Evolutionary conservation across 2,888 invertebrate genomes (phyloP), one percentile per base, ranked within the genome.

Genomic region (Platycnemis pennipes): DNA sequence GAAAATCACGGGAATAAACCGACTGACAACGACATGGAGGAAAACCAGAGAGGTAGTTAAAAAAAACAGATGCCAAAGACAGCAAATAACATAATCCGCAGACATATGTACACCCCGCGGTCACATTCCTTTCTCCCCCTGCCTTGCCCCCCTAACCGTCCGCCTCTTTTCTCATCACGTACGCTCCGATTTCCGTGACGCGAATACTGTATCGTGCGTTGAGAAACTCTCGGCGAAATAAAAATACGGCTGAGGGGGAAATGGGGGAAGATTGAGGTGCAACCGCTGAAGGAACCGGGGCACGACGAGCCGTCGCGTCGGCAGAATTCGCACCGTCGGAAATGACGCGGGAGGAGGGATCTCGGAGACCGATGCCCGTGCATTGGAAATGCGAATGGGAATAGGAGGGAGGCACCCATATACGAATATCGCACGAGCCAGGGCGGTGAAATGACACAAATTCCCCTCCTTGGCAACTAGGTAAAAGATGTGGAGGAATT

Each of bases 51-150:
- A 37, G 77, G 77, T 11, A 77, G 31, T 31, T 13, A 46, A 16
- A 37, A 22, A 37, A 42, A 19, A 44, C 63, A 69, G 63, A 44
- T 44, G 63, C 37, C 31, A 53, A 53, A 42, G 37, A 63, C 56
- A 63, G 91, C 63, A 91, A 91, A 91, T 63, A 91, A 69, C 26
- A 44, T 69, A 63, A 91, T 91, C 63, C 56, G 63, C 63, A 11
- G 56, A 69, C 63, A 91, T 91, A 44, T 56, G 63, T 56, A 63
- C 91, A 91, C 13, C 31, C 31, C 19, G 63, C 11, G 69, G 42
- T 26, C 91, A 22, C 44, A 44, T 44, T 44, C 77, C 77, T 77
- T 37, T 37, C 77, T 2, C 1, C 77, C 11, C 77, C 37, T 37
- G 5, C 37, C 77, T 77, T 37, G 0, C 11, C 13, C 37, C 13